Evolutionary conservation across 1,140 invertebrate species (phyloP).

Genomic region (Calliopsis andreniformis): DNA sequence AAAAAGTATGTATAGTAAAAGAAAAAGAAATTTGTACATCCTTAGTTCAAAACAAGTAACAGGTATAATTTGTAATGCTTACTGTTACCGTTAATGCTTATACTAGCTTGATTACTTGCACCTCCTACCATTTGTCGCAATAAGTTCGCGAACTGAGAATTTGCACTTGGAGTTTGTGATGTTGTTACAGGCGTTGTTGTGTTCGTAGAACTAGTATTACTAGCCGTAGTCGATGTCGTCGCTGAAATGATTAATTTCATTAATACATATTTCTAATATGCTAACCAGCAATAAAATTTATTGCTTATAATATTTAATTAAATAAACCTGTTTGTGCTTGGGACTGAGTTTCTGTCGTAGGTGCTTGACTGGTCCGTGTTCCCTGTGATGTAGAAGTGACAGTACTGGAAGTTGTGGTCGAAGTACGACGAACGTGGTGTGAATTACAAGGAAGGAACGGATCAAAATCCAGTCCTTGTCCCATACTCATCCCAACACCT

Average conservation of each 20-base stretch:
- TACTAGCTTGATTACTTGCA: slow-evolving; percentile 13
- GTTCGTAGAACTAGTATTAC: slow-evolving; percentile 43
- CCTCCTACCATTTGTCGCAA: slow-evolving; percentile 30
- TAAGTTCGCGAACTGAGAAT: slow-evolving; percentile 26
- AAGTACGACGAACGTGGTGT: slow-evolving; percentile 81
- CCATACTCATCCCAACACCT: slow-evolving; percentile 78
- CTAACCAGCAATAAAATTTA: too few species aligned
- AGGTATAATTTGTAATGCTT: neutral
- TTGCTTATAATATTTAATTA: neutral
- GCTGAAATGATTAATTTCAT: slow-evolving; percentile 31
- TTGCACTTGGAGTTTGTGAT: slow-evolving; percentile 2
- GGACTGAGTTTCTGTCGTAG: slow-evolving; percentile 57
- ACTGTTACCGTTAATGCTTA: slow-evolving; percentile 34
- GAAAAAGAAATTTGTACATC: neutral
- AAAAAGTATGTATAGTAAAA: neutral
- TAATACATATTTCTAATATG: too few species aligned
- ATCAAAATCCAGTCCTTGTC: slow-evolving; percentile 83
- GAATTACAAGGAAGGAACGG: slow-evolving; percentile 87
- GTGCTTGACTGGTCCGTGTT: slow-evolving; percentile 63
- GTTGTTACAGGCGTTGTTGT: slow-evolving; percentile 37
- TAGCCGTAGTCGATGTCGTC: slow-evolving; percentile 53
- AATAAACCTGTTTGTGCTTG: slow-evolving; percentile 59
- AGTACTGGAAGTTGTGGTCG: slow-evolving; percentile 51
- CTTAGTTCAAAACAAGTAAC: neutral
- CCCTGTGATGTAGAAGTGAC: slow-evolving; percentile 62